These are phyloP conservation scores for Siphamia tubifer DNA, from an alignment of 2,113 vertebrate species.

Conservation along the genomic window DNA sequence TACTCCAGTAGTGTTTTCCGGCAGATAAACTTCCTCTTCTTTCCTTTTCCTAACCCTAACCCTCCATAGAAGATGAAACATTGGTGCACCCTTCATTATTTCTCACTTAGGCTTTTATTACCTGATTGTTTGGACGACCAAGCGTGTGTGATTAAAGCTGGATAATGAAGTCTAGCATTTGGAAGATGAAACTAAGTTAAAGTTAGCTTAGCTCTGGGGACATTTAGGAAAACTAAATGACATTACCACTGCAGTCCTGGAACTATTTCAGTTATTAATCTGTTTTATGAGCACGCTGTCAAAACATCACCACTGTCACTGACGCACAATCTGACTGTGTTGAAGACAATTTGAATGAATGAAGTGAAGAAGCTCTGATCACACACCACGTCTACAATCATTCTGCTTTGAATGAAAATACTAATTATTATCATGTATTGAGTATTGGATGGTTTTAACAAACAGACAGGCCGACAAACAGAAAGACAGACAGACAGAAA, in stretches of 20 bases:
- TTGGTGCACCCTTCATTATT: constrained; percentile 64
- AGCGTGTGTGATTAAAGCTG: constrained; percentile 64
- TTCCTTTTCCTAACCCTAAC: too few species aligned
- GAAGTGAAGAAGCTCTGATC: too few species aligned
- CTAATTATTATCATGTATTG: too few species aligned
- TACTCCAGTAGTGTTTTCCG: too few species aligned
- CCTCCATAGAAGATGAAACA: constrained; percentile 33
- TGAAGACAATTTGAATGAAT: constrained; percentile 50
- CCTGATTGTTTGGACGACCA: constrained; percentile 52
- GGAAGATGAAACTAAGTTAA: constrained; percentile 55
- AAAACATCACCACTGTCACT: constrained; percentile 40
- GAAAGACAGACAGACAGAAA: too few species aligned
- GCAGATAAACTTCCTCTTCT: too few species aligned
- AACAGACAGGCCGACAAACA: too few species aligned
- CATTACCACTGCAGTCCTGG: constrained; percentile 40
- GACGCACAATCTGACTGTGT: constrained; percentile 34
- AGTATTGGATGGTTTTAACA: too few species aligned
- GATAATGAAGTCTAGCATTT: constrained; percentile 68
- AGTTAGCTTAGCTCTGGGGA: constrained; percentile 48
- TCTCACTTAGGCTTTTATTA: constrained; percentile 67
- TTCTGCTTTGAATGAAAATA: too few species aligned
- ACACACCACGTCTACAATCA: too few species aligned
- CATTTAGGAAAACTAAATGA: constrained; percentile 35
- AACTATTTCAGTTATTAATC: constrained; percentile 59
- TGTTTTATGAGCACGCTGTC: constrained; percentile 52